A percentile compares a stretch with the other conserved stretches of the same genome.
Conservation (phyloP, 2,113 vertebrate genomes). For the Rhinolophus sinicus region DNA sequence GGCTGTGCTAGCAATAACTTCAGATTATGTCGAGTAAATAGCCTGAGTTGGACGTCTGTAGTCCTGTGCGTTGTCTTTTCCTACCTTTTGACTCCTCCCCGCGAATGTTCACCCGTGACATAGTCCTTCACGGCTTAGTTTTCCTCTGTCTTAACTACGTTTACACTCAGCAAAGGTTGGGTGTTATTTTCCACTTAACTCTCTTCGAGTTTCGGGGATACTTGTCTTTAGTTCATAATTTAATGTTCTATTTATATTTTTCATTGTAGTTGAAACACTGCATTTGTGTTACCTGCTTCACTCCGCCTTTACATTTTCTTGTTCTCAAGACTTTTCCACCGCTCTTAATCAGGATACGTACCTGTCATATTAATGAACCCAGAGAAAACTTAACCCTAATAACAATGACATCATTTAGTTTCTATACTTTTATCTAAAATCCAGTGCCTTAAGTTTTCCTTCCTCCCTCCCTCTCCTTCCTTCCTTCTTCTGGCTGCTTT, state of each 20-base stretch:
- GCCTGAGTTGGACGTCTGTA: background rate
- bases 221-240: background rate
- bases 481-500: background rate
- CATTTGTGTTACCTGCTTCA: background rate
- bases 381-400: background rate
- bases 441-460: background rate
- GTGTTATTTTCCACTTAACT: background rate
- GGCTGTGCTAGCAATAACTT: background rate
- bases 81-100: background rate
- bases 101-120: background rate
- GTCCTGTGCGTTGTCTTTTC: background rate
- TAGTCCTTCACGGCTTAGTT: background rate
- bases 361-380: background rate
- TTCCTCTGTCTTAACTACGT: background rate
- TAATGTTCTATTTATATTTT: conserved; percentile 3
- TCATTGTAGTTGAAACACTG: background rate
- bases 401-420: background rate
- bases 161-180: background rate
- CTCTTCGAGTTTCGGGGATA: background rate
- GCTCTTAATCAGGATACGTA: background rate
- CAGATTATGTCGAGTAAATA: background rate
- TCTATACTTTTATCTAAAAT: background rate
- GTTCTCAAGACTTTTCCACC: background rate
- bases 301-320: background rate
- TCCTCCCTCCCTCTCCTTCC: background rate